Base-by-base conservation (phyloP, 1,140 invertebrate species). In the Drosophila oshimai region DNA sequence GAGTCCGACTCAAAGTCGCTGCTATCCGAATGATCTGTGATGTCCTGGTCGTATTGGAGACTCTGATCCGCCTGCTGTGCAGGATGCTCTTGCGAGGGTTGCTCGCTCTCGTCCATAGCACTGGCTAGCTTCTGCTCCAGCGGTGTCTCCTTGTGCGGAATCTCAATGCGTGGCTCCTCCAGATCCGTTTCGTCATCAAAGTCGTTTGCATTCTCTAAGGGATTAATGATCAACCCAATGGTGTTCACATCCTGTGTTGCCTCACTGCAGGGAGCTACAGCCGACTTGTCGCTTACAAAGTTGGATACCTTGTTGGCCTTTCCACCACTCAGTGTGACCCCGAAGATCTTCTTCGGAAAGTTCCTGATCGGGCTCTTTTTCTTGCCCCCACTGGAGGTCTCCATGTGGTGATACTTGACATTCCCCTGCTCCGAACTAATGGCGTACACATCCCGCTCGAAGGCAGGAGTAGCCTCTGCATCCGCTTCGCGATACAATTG, bases 381-480 rank as follows among this genome's bases (percentile, higher is more conserved):
- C 28, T 91, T 91, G 6, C 69, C 58, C 1, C 54, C 77, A 15
- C 44, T 72, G 6, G 67, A 39, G 1, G 83, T 57, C 47, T 90
- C 94, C 17, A 97, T 94, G 37, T 89, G 86, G 87, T 97, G 96
- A 91, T 97, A 97, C 71, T 96, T 96, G 0, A 97, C 94, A 78
- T 96, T 96, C 1, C 96, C 96, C 72, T 96, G 95, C 17, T 96
- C 95, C 37, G 95, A 96, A 77, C 96, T 97, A 29, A 97, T 96
- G 2, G 96, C 96, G 89, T 95, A 97, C 6, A 97, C 95, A 84
- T 96, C 95, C 0, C 84, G 74, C 28, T 91, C 90, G 7, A 84
- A 74, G 0, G 65, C 91, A 42, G 39, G 93, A 90, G 89, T 93
- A 79, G 61, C 89, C 17, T 91, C 55, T 74, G 90, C 18, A 47